These are phyloP conservation scores for Acipenser transmontanus DNA, from an alignment of 2,797 vertebrate species.

Conservation along the genomic window DNA sequence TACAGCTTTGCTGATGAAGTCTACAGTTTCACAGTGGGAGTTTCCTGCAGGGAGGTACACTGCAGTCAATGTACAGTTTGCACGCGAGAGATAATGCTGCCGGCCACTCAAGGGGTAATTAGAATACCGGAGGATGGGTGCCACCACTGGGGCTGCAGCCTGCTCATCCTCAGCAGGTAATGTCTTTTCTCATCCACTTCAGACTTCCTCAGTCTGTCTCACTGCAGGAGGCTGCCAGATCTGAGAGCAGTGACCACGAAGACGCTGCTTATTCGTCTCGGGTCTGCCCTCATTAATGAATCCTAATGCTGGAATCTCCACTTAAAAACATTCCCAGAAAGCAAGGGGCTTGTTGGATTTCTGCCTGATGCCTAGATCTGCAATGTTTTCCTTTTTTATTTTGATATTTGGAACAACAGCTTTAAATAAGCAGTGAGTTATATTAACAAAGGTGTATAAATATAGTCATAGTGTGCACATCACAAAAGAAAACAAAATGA, in stretches of 20 bases:
- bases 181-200: background rate
- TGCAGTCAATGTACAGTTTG: background rate
- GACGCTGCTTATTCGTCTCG: constrained; percentile 1
- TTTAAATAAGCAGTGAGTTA: constrained; percentile 3
- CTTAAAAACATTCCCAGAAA: constrained; percentile 5
- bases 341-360: constrained; percentile 5
- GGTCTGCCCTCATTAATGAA: constrained; percentile 15
- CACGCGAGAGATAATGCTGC: background rate
- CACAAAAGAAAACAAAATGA: background rate
- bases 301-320: constrained; percentile 14
- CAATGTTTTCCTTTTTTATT: constrained; percentile 2
- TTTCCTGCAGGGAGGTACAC: constrained; percentile 4
- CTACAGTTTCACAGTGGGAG: constrained; percentile 13
- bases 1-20: constrained; percentile 6
- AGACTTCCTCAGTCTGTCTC: background rate
- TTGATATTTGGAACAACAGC: background rate
- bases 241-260: background rate
- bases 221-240: background rate
- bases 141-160: background rate
- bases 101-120: constrained; percentile 8
- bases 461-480: background rate
- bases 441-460: background rate
- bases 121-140: constrained; percentile 11
- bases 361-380: constrained; percentile 9
- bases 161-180: constrained; percentile 15